These are phyloP conservation scores for Dicaeum eximium DNA, from an alignment of 2,113 vertebrate species.

Conservation along the genomic window DNA sequence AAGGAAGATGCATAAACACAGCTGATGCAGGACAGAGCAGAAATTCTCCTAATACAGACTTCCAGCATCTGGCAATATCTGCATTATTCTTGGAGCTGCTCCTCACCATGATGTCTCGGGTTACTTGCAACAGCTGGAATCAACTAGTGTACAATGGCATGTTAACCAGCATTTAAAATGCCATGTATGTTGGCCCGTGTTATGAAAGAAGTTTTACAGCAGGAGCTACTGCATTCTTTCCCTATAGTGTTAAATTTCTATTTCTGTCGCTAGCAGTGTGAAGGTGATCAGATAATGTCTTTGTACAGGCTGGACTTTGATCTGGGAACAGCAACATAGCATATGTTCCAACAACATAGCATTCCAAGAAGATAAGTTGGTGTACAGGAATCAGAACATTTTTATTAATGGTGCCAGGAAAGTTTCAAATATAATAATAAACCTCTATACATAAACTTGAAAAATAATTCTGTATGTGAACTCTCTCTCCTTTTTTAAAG, in stretches of 20 bases:
- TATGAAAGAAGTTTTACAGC: not conserved
- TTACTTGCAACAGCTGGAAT: conserved; percentile 14
- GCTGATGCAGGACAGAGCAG: not conserved
- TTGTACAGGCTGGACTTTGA: not conserved
- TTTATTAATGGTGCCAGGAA: not conserved
- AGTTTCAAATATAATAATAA: not conserved
- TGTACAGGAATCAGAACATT: not conserved
- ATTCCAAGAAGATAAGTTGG: not conserved
- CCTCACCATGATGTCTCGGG: accelerated
- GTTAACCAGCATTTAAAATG: not conserved
- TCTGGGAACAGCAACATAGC: not conserved
- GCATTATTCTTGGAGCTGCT: not conserved
- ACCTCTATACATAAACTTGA: not conserved
- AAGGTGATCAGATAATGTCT: not conserved
- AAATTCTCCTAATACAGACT: not conserved
- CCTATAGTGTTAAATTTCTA: not conserved
- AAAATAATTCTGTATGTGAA: not conserved
- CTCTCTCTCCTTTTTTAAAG: not conserved
- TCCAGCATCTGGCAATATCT: not conserved
- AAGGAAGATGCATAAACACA: not conserved
- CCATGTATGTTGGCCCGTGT: not conserved
- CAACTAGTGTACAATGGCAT: not conserved
- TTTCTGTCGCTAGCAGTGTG: accelerated
- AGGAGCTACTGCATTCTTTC: conserved; percentile 1
- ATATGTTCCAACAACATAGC: not conserved